Base-by-base conservation (phyloP, 2,888 invertebrate genomes). In the Arctia plantaginis region DNA sequence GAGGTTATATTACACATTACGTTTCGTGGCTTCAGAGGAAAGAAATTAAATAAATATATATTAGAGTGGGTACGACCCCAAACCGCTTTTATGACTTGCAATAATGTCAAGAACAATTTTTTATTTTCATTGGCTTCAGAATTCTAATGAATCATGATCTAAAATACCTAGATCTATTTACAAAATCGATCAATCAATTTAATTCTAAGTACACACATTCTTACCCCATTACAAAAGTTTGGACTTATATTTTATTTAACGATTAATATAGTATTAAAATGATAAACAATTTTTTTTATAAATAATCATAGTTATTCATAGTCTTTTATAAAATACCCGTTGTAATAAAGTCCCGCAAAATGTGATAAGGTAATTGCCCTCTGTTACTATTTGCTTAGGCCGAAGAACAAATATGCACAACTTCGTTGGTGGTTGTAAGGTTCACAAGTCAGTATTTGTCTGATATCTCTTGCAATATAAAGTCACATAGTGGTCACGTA, bases 1-100 rank as follows among this genome's bases (percentile, higher is more conserved):
- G 44, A 76, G 71, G 81, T 78, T 73, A 74, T 67, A 68, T 73
- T 74, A 67, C 68, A 74, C 27, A 39, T 69, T 64, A 76, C 69
- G 44, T 41, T 8, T 13, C 59, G 68, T 55, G 70, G 66, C 71
- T 62, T 68, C 41, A 18, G 71, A 30, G 55, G n/a, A 62, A 47
- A 4, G 41, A 74, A 75, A 84, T 77, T 72, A 80, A 72, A 81
- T 66, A 68, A 41, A 47, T 35, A 44, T 44, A 15, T 41, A 33
- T 23, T 30, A 27, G 35, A 66, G 47, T 39, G 44, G 51, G 66
- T 20, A 72, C 18, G 66, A 55, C 55, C 51, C 39, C 72, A 72
- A 72, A 72, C 39, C 12, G 55, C 51, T 72, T 71, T 65, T 33
- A 66, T 65, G n/a, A n/a, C 39, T n/a, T 64, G n/a, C 65, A 66